Evolutionary conservation across 2,113 vertebrate species (phyloP).

Genomic region (Pygoscelis adeliae): DNA sequence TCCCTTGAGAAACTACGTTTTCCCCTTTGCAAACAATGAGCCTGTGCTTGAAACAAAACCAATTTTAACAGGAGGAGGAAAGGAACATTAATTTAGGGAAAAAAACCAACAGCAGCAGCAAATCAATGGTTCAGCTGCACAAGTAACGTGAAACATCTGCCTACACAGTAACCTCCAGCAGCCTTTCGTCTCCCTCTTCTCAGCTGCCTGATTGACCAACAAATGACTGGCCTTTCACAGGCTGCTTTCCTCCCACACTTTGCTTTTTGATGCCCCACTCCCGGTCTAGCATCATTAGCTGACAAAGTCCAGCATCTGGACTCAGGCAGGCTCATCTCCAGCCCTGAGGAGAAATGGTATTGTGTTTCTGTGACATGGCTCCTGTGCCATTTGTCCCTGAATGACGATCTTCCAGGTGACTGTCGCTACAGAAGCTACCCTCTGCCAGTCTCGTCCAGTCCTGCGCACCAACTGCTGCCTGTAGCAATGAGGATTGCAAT

Average conservation of each 20-base stretch:
- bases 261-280: neutral
- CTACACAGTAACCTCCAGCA: neutral
- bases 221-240: neutral
- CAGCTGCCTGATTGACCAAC: neutral
- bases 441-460: neutral
- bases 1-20: neutral
- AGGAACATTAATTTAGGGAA: neutral
- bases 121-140: neutral
- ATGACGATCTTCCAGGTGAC: neutral
- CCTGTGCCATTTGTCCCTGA: neutral
- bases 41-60: neutral
- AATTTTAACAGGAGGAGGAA: neutral
- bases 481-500: neutral
- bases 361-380: neutral
- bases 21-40: accelerated
- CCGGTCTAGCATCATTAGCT: neutral
- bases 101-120: neutral
- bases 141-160: neutral
- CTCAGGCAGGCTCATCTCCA: neutral
- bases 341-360: neutral
- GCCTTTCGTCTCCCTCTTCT: neutral
- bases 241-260: neutral
- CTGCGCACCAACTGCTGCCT: neutral
- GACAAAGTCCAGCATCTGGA: neutral
- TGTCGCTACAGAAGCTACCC: neutral